Conservation (phyloP, 1,140 invertebrate genomes). For the Pogonognathellus flavescens region DNA sequence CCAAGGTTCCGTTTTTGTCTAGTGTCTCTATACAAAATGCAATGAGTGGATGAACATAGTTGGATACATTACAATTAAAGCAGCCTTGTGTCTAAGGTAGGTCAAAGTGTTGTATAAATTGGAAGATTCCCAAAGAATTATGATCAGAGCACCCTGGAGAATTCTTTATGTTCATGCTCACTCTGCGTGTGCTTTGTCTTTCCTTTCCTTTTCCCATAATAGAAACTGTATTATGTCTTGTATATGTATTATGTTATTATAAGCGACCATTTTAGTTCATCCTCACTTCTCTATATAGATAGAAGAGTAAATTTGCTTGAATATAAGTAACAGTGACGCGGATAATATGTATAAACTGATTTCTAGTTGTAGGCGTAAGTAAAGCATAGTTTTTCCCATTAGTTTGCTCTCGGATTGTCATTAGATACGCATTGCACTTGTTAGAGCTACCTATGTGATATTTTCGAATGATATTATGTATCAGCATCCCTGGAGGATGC, state of each 20-base stretch:
- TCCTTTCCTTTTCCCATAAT: neutral
- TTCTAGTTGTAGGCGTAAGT: neutral
- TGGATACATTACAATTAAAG: constrained; percentile 5
- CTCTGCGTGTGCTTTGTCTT: constrained; percentile 3
- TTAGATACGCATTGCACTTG: constrained; percentile 30
- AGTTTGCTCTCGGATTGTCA: constrained; percentile 12
- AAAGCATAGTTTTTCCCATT: neutral
- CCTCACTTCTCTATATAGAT: neutral
- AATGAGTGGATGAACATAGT: constrained; percentile 14
- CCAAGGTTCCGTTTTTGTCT: too few relatives aligned
- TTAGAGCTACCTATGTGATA: constrained; percentile 28
- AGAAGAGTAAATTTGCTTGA: neutral
- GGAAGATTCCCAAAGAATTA: constrained; percentile 41
- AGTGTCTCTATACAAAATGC: too few relatives aligned
- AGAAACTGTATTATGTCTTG: neutral
- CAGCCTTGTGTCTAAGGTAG: neutral
- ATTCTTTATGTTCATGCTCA: constrained; percentile 33
- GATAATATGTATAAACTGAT: too few relatives aligned
- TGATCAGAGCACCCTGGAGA: constrained; percentile 26
- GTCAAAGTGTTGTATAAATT: constrained; percentile 40
- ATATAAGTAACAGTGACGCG: too few relatives aligned
- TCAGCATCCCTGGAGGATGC: neutral
- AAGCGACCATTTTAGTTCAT: neutral
- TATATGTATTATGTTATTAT: constrained; percentile 7
- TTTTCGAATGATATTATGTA: constrained; percentile 19